Base-by-base conservation (phyloP, 2,888 invertebrate species). In the Yponomeuta plumbellus region DNA sequence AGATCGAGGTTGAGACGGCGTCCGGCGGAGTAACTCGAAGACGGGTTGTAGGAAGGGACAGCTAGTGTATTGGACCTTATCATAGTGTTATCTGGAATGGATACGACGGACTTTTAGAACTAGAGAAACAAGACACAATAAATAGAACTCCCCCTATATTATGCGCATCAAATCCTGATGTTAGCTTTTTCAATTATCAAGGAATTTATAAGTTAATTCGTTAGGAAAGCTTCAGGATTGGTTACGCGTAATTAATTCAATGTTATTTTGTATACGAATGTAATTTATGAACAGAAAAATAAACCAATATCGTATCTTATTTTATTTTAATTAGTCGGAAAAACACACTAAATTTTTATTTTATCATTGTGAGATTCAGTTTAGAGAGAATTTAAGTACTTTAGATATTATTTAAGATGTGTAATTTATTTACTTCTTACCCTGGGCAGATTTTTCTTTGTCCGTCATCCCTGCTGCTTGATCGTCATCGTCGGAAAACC, bases 381-480 rank as follows among this genome's bases (percentile, higher is more conserved):
- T 1, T 8, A 34, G 34, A 34, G 34, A 34, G 6, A 8, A 34
- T 34, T 34, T 34, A 34, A 17, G 17, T 17, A 52, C 44, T 17
- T 1, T 17, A 13, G 44, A 13, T 52, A 52, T 39, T 39, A 8
- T 6, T 4, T 52, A 6, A 52, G 17, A 52, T 52, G 44, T 52
- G 13, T 52, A 13, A 52, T 13, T 3, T 52, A 17, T 52, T 52
- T 44, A 8, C 44, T 13, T 39, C 65, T 68, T 74, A 87, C 89
- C 88, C 81, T 84, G 77, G 72, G 83, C 87, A 77, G 85, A 80
- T 80, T 88, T 88, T 69, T 89, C 86, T 73, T 89, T 86, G 78
- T 91, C 91, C 84, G 88, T 90, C 91, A 91, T 91, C 83, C 89
- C 91, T 88, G 88, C 79, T 79, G 83, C 78, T 85, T 88, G 88